Percentiles rank a stretch among this genome's conserved stretches.
Evolutionary conservation across 1,140 invertebrate species (phyloP).

Genomic region (Lordiphosa stackelbergi): DNA sequence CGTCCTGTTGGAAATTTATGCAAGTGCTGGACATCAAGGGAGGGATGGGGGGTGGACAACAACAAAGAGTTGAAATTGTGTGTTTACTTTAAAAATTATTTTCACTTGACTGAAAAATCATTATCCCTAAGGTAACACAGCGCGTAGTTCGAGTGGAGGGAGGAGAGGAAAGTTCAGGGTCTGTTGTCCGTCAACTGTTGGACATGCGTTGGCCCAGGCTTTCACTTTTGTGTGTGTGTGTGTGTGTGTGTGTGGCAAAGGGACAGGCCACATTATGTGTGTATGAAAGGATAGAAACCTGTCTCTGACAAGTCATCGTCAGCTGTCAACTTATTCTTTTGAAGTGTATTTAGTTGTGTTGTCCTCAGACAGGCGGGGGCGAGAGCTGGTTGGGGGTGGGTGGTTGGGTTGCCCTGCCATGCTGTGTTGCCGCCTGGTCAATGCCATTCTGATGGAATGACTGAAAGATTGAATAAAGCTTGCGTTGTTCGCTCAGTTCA

Average conservation of each 20-base stretch:
- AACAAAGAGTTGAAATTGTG: conserved; percentile 59
- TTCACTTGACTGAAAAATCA: conserved; percentile 76
- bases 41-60: conserved; percentile 10
- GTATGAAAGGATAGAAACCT: conserved; percentile 74
- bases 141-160: conserved; percentile 10
- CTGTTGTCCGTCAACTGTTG: conserved; percentile 48
- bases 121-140: conserved; percentile 68
- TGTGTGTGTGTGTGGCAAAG: conserved; percentile 23
- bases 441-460: conserved; percentile 40
- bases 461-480: conserved; percentile 66
- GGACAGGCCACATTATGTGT: conserved; percentile 47
- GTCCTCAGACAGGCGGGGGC: conserved; percentile 15
- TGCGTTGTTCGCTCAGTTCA: neutral
- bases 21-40: conserved; percentile 26
- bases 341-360: conserved; percentile 75
- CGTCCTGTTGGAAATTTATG: conserved; percentile 63
- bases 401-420: conserved; percentile 4
- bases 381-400: neutral
- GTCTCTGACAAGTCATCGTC: conserved; percentile 76
- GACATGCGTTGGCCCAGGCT: conserved; percentile 41
- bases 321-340: conserved; percentile 77
- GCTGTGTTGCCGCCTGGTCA: conserved; percentile 32
- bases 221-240: neutral
- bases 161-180: conserved; percentile 47
- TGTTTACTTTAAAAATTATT: conserved; percentile 73